Evolutionary conservation across 2,888 invertebrate genomes (phyloP), one percentile per base, ranked within the genome.

Genomic region (Caenorhabditis zanzibari): DNA sequence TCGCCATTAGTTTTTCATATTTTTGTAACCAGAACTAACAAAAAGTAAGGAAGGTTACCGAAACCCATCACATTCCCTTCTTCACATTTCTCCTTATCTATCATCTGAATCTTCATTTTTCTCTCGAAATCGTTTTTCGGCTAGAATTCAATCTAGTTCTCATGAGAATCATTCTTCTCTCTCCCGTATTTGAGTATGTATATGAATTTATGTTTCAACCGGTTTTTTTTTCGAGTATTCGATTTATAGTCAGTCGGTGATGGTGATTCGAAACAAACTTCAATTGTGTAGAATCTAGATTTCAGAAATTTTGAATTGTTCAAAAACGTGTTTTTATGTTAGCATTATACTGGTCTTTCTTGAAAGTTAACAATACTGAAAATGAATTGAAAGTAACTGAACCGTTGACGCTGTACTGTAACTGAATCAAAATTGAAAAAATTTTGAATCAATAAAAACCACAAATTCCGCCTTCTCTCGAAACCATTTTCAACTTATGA

Each of bases 171-270:
- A 68, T 41, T 69, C 41, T 44, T 58, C 47, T 41, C 32, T 49
- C 44, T 26, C 22, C 22, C 52, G 12, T 59, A 28, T 32, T 49
- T 69, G 59, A 32, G 69, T 61, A 52, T 49, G 76, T 54, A 54
- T 73, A 63, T 63, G 63, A 49, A 35, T 52, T 68, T 47, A 69
- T 61, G 76, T 68, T 68, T 76, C 69, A 76, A 76, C 76, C 76
- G 76, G 76, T 76, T 76, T 69, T 56, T n/a, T 64, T 68, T 59
- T 22, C 68, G 69, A 61, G 59, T 61, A 52, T 68, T 22, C 61
- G 26, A 47, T 59, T 68, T 32, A 59, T 26, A 49, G 54, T 54
- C 54, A 68, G 24, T 19, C 41, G 22, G 26, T 35, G 63, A 49
- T 26, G n/a, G 35, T 32, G n/a, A 35, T 44, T 38, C 14, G n/a